Evolutionary conservation across 2,888 invertebrate species (phyloP).

Genomic region (Masnerella sp.): DNA sequence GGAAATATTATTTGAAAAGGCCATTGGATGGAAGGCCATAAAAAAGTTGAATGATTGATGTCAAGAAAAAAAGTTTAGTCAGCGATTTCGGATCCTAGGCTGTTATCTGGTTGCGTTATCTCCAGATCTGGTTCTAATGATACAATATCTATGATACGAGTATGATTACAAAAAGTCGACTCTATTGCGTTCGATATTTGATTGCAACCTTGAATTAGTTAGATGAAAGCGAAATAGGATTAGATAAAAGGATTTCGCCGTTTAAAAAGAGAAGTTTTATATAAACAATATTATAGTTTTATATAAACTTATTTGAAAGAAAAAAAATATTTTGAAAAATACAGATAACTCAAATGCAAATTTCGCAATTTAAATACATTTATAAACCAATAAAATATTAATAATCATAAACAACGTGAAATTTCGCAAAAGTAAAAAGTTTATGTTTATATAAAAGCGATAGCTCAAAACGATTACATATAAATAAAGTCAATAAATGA

Average conservation of each 20-base stretch:
- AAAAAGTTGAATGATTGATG: conserved; percentile 13
- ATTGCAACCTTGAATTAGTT: conserved; percentile 35
- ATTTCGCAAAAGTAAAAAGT: too few species aligned
- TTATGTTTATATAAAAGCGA: too few species aligned
- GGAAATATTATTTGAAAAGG: background rate
- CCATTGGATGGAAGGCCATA: conserved; percentile 1
- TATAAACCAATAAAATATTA: too few species aligned
- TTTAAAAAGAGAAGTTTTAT: conserved; percentile 9
- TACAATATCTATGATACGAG: conserved; percentile 17
- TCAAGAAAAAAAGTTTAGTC: background rate
- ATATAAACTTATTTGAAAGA: too few species aligned
- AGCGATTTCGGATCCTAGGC: conserved; percentile 1
- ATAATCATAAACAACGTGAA: too few species aligned
- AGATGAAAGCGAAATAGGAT: conserved; percentile 29
- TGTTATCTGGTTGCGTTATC: conserved; percentile 5
- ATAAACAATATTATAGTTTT: background rate
- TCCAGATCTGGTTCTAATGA: conserved; percentile 3
- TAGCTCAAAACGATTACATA: too few species aligned
- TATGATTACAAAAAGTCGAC: conserved; percentile 18
- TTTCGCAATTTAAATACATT: too few species aligned
- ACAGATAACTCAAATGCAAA: too few species aligned
- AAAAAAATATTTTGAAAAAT: too few species aligned
- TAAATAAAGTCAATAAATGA: too few species aligned
- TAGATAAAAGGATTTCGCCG: conserved; percentile 32
- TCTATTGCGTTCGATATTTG: conserved; percentile 18